phyloP scores from a whole-genome alignment of 2,797 vertebrate species.

The Pristis pectinata region DNA sequence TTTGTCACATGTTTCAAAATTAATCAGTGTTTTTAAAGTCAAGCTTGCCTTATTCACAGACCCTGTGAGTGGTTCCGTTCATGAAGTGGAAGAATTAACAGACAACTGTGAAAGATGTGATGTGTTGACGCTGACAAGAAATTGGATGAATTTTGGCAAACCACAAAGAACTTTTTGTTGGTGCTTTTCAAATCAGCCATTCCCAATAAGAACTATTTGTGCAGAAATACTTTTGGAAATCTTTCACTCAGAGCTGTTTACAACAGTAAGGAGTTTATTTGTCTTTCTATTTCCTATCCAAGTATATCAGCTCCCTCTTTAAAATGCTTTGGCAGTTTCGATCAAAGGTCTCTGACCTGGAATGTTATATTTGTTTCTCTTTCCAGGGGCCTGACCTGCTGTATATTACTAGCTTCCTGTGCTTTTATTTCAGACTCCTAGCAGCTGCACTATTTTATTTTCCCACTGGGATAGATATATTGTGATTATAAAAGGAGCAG shows the following conservation, averaged over 20 bases:
- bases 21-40: neutral
- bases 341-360: neutral
- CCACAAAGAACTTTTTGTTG: constrained; percentile 11
- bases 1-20: constrained; percentile 17
- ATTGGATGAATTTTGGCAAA: neutral
- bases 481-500: neutral
- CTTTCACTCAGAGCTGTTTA: neutral
- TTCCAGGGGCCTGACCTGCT: no score
- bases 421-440: neutral
- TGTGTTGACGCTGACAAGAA: constrained; percentile 21
- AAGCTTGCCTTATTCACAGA: neutral
- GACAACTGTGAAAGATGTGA: neutral
- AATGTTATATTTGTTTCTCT: neutral
- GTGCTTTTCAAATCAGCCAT: neutral
- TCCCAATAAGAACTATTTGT: neutral
- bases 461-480: neutral
- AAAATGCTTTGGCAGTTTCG: neutral
- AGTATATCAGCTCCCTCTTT: neutral
- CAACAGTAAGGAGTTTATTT: neutral
- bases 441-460: neutral
- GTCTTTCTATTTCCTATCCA: neutral
- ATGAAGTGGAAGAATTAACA: neutral
- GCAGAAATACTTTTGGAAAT: neutral
- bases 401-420: neutral
- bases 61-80: neutral